A percentile compares a stretch with the other conserved stretches of the same genome.
Conservation (phyloP, 2,797 vertebrate species). For the Sebastes diaconus region DNA sequence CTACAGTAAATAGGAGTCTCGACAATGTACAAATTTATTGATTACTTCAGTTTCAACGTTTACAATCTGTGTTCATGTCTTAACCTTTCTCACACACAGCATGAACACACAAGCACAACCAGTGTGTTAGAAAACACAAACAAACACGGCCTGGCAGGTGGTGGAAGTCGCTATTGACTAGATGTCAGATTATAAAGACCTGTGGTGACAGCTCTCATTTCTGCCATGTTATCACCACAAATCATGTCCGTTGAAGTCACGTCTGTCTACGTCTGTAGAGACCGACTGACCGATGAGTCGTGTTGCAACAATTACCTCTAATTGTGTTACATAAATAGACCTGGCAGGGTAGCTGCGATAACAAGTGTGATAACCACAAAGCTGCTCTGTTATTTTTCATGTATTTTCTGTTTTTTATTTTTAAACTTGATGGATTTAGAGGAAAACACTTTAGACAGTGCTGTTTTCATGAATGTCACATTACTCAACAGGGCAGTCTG, state of each 20-base stretch:
- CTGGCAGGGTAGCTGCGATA: neutral
- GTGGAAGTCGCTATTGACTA: slow-evolving; percentile 4
- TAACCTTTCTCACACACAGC: neutral
- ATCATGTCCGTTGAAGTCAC: neutral
- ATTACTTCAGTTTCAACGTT: neutral
- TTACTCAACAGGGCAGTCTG: neutral
- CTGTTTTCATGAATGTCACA: neutral
- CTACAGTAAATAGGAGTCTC: neutral
- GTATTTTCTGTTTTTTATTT: neutral
- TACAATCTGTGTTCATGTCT: neutral
- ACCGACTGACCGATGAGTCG: neutral
- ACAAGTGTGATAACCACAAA: neutral
- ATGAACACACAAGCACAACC: neutral
- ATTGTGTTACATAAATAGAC: neutral
- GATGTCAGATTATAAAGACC: neutral
- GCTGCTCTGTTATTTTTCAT: neutral
- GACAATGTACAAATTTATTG: neutral
- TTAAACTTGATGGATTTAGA: neutral
- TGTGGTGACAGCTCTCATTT: slow-evolving; percentile 10
- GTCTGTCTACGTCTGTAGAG: neutral
- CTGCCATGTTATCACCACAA: neutral
- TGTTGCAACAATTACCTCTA: neutral
- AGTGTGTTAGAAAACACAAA: neutral
- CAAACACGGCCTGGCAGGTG: neutral
- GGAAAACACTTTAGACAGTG: neutral